Percentiles rank a stretch among this genome's conserved stretches.
Conservation (phyloP, 2,113 vertebrate genomes). For the Gymnogyps californianus region DNA sequence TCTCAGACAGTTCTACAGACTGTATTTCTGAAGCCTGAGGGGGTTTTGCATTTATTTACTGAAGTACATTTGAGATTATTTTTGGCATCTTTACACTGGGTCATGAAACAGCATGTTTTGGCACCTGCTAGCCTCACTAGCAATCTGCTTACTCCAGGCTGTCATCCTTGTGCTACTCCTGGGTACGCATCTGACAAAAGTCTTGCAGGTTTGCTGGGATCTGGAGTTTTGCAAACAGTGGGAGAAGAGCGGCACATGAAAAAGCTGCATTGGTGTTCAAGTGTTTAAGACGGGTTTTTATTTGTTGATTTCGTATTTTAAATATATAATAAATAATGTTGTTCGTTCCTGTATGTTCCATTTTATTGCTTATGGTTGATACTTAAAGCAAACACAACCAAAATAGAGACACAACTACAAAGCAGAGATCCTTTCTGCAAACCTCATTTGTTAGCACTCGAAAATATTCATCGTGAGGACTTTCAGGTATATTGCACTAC, state of each 20-base stretch:
- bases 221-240: not conserved
- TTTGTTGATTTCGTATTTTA: not conserved
- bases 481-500: not conserved
- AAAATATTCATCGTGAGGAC: not conserved
- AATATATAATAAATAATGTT: not conserved
- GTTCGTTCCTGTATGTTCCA: not conserved
- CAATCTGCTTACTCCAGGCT: conserved; percentile 48
- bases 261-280: not conserved
- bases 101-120: conserved; percentile 48
- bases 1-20: not conserved
- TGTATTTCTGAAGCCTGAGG: conserved; percentile 12
- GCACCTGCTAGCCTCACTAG: conserved; percentile 38
- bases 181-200: conserved; percentile 26
- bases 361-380: not conserved
- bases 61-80: conserved; percentile 24
- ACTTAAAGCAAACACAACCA: not conserved
- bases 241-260: not conserved
- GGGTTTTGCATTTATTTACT: conserved; percentile 19
- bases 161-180: conserved; percentile 20
- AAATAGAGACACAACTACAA: not conserved
- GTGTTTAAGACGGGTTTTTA: not conserved
- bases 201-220: conserved; percentile 25
- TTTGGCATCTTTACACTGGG: conserved; percentile 47
- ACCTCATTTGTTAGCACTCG: not conserved
- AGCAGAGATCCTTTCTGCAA: not conserved